Conservation (phyloP, 2,888 invertebrate species). For the Gymnosoma rotundatum region DNA sequence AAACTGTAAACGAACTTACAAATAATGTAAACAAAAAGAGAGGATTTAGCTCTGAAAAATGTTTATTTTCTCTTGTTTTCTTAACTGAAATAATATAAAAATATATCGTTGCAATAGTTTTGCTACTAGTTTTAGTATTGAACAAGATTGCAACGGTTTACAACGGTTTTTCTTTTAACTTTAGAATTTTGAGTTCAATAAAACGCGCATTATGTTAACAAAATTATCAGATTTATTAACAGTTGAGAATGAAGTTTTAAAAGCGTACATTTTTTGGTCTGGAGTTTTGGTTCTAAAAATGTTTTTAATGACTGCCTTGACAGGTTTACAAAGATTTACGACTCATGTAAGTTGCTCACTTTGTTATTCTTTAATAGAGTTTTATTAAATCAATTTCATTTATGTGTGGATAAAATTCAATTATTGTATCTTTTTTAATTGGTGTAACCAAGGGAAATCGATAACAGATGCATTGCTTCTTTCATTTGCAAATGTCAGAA, state of each 20-base stretch:
- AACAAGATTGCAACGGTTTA: background rate
- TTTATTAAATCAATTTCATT: no score
- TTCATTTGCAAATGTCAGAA: no score
- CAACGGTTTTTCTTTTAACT: background rate
- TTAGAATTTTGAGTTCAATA: background rate
- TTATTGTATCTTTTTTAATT: no score
- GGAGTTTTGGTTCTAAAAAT: constrained; percentile 80
- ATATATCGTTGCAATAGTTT: background rate
- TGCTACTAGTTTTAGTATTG: constrained; percentile 19
- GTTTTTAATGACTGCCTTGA: constrained; percentile 79
- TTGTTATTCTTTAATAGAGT: no score
- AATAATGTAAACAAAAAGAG: background rate
- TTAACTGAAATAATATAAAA: constrained; percentile 17
- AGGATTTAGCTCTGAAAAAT: background rate
- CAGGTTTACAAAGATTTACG: constrained; percentile 79
- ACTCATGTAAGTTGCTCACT: constrained; percentile 77
- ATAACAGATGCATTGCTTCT: no score
- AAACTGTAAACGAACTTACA: no score
- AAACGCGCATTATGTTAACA: constrained; percentile 51
- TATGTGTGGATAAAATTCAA: no score
- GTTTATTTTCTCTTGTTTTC: background rate
- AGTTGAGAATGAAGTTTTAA: constrained; percentile 75
- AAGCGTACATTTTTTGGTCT: constrained; percentile 79
- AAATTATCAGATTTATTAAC: constrained; percentile 68
- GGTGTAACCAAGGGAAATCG: no score